Base-by-base conservation (phyloP, 2,113 vertebrate species). In the Ascaphus truei region DNA sequence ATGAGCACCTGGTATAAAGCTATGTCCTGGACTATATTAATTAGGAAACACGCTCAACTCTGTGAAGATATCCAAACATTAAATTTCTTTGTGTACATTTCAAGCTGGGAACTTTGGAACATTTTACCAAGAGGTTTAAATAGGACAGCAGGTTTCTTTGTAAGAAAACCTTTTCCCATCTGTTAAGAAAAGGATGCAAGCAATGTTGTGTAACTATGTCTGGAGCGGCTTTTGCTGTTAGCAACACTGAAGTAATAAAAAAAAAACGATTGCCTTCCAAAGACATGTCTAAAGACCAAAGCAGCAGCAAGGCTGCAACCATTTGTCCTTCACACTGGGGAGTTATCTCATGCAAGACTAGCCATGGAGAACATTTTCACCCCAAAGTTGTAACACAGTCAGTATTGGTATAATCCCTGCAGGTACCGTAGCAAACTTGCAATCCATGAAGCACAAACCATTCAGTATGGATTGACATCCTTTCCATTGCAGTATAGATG, bases 341-440 rank as follows among this genome's bases (percentile, higher is more conserved):
- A 73, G 61, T 66, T 66, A 75, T 62, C 23, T 66, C 59, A 74
- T 73, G 67, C 29, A 64, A 77, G 68, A 74, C 51, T 26, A 75
- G 73, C 71, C 61, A 78, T 76, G 79, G 73, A 82, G 78, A 86
- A 76, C 68, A 76, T 79, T 80, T 80, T 75, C 75, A 74, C 59
- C 61, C 53, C 62, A 52, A 73, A 12, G 50, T 69, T 71, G 76
- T 78, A 73, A 53, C 71, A 67, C 37, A 57, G 75, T 64, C 73
- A 78, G 81, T 77, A 77, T 36, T 23, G 7, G 62, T 59, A 75
- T 47, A 80, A 78, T 66, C 37, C 8, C 82, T 66, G 72, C 23
- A 76, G 76, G 74, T 39, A n/a, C n/a, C n/a, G n/a, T n/a, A n/a
- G n/a, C n/a, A n/a, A n/a, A n/a, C n/a, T n/a, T 76, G 39, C 68